These are phyloP conservation scores for Euschistus heros DNA, from an alignment of 1,140 invertebrate genomes.

Conservation along the genomic window DNA sequence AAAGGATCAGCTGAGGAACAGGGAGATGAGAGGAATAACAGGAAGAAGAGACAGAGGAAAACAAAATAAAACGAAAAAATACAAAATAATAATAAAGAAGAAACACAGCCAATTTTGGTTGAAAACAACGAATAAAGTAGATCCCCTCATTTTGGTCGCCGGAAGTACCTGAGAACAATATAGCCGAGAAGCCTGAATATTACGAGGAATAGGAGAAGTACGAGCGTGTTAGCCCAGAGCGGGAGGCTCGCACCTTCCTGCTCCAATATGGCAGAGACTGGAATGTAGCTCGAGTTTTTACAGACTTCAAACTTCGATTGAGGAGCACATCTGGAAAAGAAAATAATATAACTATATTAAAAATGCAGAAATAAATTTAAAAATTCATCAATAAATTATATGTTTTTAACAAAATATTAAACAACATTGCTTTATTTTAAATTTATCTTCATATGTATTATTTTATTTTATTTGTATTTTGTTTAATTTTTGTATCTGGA, in stretches of 20 bases:
- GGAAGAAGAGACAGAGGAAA: neutral
- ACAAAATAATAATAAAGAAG: constrained; percentile 14
- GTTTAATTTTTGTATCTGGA: too few species aligned
- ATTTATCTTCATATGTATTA: too few species aligned
- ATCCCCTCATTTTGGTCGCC: constrained; percentile 40
- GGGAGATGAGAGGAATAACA: neutral
- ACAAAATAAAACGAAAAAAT: constrained; percentile 8
- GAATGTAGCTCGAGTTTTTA: constrained; percentile 47
- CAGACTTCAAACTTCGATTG: constrained; percentile 58
- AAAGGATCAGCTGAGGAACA: constrained; percentile 3
- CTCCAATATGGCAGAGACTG: constrained; percentile 54
- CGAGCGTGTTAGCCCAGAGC: constrained; percentile 63
- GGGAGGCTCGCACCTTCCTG: constrained; percentile 47
- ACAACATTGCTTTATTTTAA: too few species aligned
- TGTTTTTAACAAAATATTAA: too few species aligned
- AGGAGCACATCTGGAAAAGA: constrained; percentile 48
- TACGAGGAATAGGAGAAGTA: constrained; percentile 60
- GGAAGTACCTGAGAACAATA: constrained; percentile 59
- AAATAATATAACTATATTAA: neutral
- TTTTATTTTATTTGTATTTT: too few species aligned
- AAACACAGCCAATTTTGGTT: constrained; percentile 23
- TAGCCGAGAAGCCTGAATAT: constrained; percentile 65
- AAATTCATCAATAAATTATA: too few species aligned
- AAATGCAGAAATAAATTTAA: neutral
- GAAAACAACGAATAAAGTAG: neutral